phyloP scores from a whole-genome alignment of 2,113 vertebrate species.

The Eretmochelys imbricata region DNA sequence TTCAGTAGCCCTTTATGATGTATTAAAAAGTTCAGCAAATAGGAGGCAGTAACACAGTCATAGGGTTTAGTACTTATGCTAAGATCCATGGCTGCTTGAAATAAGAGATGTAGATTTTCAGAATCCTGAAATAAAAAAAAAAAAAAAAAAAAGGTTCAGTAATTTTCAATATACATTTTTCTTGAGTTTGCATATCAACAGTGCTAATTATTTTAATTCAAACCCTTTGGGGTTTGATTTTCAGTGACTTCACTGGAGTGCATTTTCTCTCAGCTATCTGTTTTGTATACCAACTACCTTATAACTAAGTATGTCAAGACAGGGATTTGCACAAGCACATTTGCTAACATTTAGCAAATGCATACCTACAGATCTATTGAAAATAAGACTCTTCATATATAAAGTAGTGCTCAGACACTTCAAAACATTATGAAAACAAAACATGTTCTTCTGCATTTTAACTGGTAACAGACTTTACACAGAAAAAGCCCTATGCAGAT shows the following conservation, averaged over 20 bases:
- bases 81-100: conserved; percentile 89
- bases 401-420: not conserved
- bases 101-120: conserved; percentile 75
- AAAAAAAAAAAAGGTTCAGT: not conserved
- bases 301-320: not conserved
- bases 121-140: conserved; percentile 73
- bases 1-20: conserved; percentile 78
- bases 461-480: not conserved
- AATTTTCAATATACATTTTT: not conserved
- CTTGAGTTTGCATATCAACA: not conserved
- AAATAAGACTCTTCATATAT: not conserved
- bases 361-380: accelerated
- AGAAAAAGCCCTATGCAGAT: not conserved
- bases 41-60: conserved; percentile 92
- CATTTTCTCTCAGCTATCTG: not conserved
- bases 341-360: not conserved
- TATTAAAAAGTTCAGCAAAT: conserved; percentile 89
- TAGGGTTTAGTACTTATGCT: conserved; percentile 95
- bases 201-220: not conserved
- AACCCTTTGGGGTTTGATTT: not conserved
- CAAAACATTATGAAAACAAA: not conserved
- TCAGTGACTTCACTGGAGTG: accelerated
- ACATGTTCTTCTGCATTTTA: not conserved
- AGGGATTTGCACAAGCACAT: not conserved
- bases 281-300: not conserved